Percentiles rank a stretch among this genome's conserved stretches.
phyloP scores from a whole-genome alignment of 2,797 vertebrate species.

The Enteromius thamalakanensis region DNA sequence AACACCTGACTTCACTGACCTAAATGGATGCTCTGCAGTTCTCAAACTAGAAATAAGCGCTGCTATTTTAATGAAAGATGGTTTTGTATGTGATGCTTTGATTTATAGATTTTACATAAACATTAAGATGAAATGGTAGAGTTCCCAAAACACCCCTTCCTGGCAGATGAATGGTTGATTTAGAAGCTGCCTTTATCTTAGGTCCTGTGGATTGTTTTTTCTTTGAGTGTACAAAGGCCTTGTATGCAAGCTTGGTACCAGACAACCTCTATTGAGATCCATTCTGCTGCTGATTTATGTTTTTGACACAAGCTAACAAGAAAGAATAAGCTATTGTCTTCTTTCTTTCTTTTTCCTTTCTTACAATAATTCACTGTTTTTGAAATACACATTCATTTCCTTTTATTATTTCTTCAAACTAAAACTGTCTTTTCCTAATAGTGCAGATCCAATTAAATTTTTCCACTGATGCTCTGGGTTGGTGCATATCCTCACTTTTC shows the following conservation, averaged over 20 bases:
- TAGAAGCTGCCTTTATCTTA: not conserved
- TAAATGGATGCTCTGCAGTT: slow-evolving; percentile 38
- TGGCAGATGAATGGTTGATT: slow-evolving; percentile 6
- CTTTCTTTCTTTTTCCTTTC: not conserved
- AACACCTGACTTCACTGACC: slow-evolving; percentile 55
- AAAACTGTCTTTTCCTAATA: slow-evolving; percentile 16
- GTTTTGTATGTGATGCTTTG: not conserved
- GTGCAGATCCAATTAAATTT: slow-evolving; percentile 47
- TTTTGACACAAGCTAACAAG: slow-evolving; percentile 40
- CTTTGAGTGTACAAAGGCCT: slow-evolving; percentile 14
- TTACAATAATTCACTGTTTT: not conserved
- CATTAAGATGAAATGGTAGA: not conserved
- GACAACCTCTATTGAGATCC: slow-evolving; percentile 33
- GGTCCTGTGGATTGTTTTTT: slow-evolving; percentile 11
- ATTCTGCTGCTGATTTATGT: slow-evolving; percentile 24
- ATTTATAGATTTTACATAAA: slow-evolving; percentile 5
- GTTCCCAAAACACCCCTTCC: not conserved
- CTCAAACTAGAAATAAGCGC: slow-evolving; percentile 19
- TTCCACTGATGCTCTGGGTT: slow-evolving; percentile 21
- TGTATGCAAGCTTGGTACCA: slow-evolving; percentile 28
- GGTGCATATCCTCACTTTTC: not conserved
- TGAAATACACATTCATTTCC: slow-evolving; percentile 1
- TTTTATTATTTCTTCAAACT: slow-evolving; percentile 4
- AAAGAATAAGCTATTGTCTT: slow-evolving; percentile 25
- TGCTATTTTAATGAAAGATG: not conserved